A percentile compares a stretch with the other conserved stretches of the same genome.
These are phyloP conservation scores for Neodiprion virginianus DNA, from an alignment of 1,140 invertebrate genomes.

Conservation along the genomic window DNA sequence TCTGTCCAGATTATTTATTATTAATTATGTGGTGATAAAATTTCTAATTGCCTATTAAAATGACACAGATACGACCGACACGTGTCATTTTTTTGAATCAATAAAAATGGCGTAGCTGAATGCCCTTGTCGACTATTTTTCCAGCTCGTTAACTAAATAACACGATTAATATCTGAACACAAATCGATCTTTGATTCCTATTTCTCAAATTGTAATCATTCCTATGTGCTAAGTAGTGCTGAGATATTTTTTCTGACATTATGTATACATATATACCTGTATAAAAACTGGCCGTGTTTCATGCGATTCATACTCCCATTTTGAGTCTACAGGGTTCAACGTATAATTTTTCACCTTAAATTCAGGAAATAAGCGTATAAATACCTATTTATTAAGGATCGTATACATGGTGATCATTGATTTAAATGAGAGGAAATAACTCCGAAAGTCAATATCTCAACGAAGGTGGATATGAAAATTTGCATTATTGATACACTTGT, in stretches of 20 bases:
- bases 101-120: no score
- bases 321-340: not conserved
- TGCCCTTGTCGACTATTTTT: no score
- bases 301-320: not conserved
- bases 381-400: not conserved
- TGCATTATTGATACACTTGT: no score
- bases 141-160: no score
- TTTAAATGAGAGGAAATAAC: not conserved
- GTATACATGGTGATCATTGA: not conserved
- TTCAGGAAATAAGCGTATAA: not conserved
- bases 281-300: not conserved
- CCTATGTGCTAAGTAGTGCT: conserved; percentile 4
- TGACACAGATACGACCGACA: no score
- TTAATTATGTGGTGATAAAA: no score
- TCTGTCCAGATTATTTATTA: no score
- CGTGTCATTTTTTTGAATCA: no score
- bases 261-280: not conserved
- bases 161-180: not conserved
- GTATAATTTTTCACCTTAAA: no score
- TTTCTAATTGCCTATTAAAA: no score
- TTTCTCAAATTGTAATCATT: not conserved
- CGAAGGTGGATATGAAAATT: not conserved
- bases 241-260: not conserved
- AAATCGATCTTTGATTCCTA: not conserved
- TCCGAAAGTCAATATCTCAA: not conserved